These are phyloP conservation scores for Crotalus horridus DNA, from an alignment of 2,113 vertebrate species.

Conservation along the genomic window DNA sequence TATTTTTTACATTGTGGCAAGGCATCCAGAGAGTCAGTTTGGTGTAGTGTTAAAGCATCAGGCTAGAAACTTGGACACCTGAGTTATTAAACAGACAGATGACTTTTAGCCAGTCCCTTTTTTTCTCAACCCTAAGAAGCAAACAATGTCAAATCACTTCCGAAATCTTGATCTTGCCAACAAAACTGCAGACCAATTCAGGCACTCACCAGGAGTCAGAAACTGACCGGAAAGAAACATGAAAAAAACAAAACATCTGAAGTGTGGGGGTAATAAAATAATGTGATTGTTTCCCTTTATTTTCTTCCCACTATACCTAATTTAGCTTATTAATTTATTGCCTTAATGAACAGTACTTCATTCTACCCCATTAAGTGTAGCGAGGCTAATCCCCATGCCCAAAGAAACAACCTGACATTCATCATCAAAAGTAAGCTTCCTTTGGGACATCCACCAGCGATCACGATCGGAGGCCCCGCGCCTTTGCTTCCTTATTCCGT, in stretches of 20 bases:
- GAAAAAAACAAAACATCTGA: accelerated
- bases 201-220: not conserved
- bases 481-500: not conserved
- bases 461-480: not conserved
- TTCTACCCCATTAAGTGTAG: not conserved
- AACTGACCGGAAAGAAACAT: not conserved
- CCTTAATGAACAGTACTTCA: not conserved
- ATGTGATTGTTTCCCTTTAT: not conserved
- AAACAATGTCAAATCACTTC: not conserved
- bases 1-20: not conserved
- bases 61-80: not conserved
- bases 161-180: not conserved
- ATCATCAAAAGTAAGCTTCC: not conserved
- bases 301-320: not conserved
- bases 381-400: not conserved
- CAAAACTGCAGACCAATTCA: not conserved
- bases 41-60: not conserved
- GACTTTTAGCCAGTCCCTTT: not conserved
- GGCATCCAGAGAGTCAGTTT: not conserved
- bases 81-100: not conserved
- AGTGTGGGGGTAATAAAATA: not conserved
- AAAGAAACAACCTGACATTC: not conserved
- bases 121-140: not conserved
- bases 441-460: not conserved
- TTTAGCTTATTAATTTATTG: not conserved